Percentiles rank a stretch among this genome's conserved stretches.
These are phyloP conservation scores for Xestobium rufovillosum DNA, from an alignment of 2,888 invertebrate genomes.

Conservation along the genomic window DNA sequence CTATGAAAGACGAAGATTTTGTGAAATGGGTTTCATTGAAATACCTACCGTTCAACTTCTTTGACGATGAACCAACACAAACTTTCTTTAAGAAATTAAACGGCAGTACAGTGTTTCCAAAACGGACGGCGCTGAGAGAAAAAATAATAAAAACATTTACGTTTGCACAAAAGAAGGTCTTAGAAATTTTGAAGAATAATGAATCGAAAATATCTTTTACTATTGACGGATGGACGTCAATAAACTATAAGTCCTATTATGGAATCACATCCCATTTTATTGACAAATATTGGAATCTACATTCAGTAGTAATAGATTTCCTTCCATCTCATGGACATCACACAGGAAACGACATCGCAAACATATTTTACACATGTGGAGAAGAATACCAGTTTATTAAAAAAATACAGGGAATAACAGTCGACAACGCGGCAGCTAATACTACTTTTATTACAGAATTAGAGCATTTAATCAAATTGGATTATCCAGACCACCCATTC, in stretches of 20 bases:
- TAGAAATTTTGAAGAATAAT: conserved; percentile 7
- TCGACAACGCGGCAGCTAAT: conserved; percentile 26
- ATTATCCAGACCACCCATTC: conserved; percentile 14
- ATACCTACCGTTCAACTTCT: conserved; percentile 17
- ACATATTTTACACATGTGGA: conserved; percentile 17
- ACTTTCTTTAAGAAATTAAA: conserved; percentile 11
- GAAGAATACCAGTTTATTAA: conserved; percentile 16
- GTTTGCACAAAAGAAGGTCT: conserved; percentile 10
- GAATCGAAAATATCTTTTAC: conserved; percentile 21
- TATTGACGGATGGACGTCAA: conserved; percentile 27
- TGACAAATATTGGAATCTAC: conserved; percentile 22
- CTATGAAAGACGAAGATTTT: no score
- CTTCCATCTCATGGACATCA: conserved; percentile 25
- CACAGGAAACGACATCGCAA: conserved; percentile 26
- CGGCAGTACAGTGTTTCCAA: conserved; percentile 6
- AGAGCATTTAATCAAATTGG: conserved; percentile 7
- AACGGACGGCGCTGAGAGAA: no score
- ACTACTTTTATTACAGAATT: conserved; percentile 25
- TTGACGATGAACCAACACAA: conserved; percentile 15
- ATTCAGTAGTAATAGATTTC: conserved; percentile 26
- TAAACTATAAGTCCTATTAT: conserved; percentile 23
- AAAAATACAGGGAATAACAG: conserved; percentile 26
- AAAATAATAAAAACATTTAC: no score
- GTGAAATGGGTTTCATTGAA: conserved; percentile 13
- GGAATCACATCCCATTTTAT: conserved; percentile 28